A percentile compares a stretch with the other conserved stretches of the same genome.
Evolutionary conservation across 1,140 invertebrate species (phyloP).

Genomic region (Drosophila santomea): DNA sequence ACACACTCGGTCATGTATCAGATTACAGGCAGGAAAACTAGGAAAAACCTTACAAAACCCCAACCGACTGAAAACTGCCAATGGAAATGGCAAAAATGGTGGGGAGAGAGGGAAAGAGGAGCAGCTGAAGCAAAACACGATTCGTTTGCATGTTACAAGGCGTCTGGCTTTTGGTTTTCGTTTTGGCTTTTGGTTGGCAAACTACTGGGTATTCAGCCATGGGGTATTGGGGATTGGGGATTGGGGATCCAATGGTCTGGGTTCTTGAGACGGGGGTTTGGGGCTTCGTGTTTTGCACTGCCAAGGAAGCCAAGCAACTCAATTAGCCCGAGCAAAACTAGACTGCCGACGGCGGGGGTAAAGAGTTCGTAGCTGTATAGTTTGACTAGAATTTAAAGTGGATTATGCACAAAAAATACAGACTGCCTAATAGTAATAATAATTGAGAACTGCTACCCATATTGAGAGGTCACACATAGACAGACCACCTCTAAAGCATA

Average conservation of each 20-base stretch:
- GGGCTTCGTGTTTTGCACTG: conserved; percentile 14
- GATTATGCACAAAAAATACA: not conserved
- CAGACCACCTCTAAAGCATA: conserved; percentile 17
- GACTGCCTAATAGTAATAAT: not conserved
- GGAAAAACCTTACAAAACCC: conserved; percentile 47
- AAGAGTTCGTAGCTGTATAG: not conserved
- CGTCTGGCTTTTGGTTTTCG: conserved; percentile 49
- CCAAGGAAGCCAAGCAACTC: conserved; percentile 77
- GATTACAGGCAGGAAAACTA: conserved; percentile 47
- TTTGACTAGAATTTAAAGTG: not conserved
- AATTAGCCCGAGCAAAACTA: conserved; percentile 61
- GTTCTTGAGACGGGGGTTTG: not conserved
- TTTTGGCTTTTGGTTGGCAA: conserved; percentile 5
- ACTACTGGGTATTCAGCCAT: not conserved
- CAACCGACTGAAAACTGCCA: conserved; percentile 10
- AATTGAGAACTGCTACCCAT: not conserved
- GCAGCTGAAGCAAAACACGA: conserved; percentile 19
- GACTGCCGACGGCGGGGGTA: conserved; percentile 5
- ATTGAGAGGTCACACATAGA: not conserved
- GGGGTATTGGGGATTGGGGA: too few species aligned
- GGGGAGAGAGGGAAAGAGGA: not conserved
- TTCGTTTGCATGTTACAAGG: conserved; percentile 41
- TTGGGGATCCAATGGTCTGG: conserved; percentile 3
- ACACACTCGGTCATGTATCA: conserved; percentile 19
- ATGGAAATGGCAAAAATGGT: conserved; percentile 9